These are phyloP conservation scores for Chloroceryle aenea DNA, from an alignment of 2,113 vertebrate genomes.

Conservation along the genomic window DNA sequence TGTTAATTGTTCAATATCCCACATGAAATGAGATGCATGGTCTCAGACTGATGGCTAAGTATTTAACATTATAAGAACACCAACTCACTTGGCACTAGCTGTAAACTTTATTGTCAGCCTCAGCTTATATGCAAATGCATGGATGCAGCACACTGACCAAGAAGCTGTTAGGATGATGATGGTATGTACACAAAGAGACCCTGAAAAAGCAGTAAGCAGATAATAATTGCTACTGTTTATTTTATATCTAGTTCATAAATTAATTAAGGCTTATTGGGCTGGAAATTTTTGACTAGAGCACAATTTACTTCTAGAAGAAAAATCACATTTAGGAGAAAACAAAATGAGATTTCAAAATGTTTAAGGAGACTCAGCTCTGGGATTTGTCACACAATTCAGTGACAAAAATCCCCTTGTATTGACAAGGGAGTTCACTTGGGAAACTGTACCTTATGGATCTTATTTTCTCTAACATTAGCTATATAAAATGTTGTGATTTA, in stretches of 20 bases:
- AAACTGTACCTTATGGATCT: neutral
- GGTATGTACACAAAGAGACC: neutral
- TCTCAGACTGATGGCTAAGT: neutral
- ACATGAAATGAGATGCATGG: slow-evolving; percentile 6
- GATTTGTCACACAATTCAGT: neutral
- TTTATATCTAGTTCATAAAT: slow-evolving; percentile 11
- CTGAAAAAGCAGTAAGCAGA: neutral
- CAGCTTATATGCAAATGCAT: slow-evolving; percentile 13
- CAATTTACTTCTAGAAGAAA: neutral
- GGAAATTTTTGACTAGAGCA: neutral
- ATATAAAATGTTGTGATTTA: neutral
- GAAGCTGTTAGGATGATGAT: neutral
- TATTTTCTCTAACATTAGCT: neutral
- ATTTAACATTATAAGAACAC: slow-evolving; percentile 22
- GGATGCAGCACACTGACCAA: neutral
- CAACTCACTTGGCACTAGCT: slow-evolving; percentile 11
- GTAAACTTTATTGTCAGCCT: slow-evolving; percentile 16
- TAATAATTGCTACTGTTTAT: neutral
- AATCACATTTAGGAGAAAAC: neutral
- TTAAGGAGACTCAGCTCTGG: neutral
- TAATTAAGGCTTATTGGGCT: neutral
- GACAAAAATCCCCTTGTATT: neutral
- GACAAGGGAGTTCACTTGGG: neutral
- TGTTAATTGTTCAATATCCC: slow-evolving; percentile 27
- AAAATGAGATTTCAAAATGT: neutral